Conservation (phyloP, 2,888 invertebrate genomes). For the Ryuthela nishihirai region DNA sequence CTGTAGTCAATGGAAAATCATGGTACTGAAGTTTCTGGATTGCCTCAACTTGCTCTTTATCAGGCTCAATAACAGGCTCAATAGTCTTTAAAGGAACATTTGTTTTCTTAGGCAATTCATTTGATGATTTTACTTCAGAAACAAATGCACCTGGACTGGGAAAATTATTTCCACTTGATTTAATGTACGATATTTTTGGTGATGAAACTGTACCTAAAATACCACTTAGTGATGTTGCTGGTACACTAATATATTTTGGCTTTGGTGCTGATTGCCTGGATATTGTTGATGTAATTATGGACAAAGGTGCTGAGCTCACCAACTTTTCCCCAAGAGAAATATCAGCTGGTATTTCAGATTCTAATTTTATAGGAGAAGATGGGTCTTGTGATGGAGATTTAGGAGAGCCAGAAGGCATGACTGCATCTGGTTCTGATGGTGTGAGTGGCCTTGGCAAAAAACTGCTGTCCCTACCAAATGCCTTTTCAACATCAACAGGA, state of each 20-base stretch:
- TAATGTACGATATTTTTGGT: not conserved
- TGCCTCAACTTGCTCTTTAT: slow-evolving; percentile 44
- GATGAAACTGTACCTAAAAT: no score
- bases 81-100: not conserved
- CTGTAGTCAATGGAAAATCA: slow-evolving; percentile 47
- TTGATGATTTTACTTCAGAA: not conserved
- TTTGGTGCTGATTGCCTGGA: not conserved
- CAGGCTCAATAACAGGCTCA: slow-evolving; percentile 16
- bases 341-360: no score
- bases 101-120: not conserved
- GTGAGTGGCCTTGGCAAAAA: slow-evolving; percentile 27
- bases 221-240: not conserved
- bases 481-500: slow-evolving; percentile 29
- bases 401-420: slow-evolving; percentile 25
- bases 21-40: slow-evolving; percentile 47
- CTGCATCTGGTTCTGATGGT: slow-evolving; percentile 28
- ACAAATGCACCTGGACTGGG: not conserved
- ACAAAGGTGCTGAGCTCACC: no score
- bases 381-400: no score
- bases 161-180: not conserved
- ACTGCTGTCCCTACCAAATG: slow-evolving; percentile 25
- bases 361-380: no score
- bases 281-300: no score
- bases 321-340: no score
- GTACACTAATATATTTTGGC: not conserved